phyloP scores from a whole-genome alignment of 2,113 vertebrate genomes.

The Malurus alboscapulatus region DNA sequence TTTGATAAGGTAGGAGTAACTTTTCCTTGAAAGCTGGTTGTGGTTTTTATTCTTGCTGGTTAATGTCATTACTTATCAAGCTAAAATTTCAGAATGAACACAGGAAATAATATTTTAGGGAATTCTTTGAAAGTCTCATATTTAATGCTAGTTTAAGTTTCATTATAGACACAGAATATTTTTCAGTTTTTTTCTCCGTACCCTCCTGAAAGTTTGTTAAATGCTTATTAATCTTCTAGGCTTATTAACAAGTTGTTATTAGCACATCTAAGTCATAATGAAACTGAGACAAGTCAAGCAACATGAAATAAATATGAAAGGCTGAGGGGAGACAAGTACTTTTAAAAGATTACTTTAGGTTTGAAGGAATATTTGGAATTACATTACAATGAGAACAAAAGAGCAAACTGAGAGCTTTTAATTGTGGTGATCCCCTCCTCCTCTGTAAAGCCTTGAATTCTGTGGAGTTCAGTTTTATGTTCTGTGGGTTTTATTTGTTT shows the following conservation, averaged over 20 bases:
- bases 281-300: not conserved
- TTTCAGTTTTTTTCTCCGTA: not conserved
- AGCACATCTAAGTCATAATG: not conserved
- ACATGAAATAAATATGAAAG: not conserved
- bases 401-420: not conserved
- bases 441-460: not conserved
- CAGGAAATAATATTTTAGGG: not conserved
- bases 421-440: fast-evolving
- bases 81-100: not conserved
- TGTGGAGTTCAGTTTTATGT: not conserved
- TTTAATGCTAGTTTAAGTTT: not conserved
- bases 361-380: not conserved
- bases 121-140: not conserved
- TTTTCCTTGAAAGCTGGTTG: not conserved
- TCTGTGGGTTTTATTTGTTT: not conserved
- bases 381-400: not conserved
- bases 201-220: not conserved
- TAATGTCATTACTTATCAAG: not conserved
- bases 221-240: not conserved
- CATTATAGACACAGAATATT: not conserved
- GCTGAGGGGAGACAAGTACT: not conserved
- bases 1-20: not conserved
- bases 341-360: not conserved
- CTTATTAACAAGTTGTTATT: not conserved
- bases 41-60: not conserved